Evolutionary conservation across 2,113 vertebrate genomes (phyloP).

Genomic region (Enhydra lutris): DNA sequence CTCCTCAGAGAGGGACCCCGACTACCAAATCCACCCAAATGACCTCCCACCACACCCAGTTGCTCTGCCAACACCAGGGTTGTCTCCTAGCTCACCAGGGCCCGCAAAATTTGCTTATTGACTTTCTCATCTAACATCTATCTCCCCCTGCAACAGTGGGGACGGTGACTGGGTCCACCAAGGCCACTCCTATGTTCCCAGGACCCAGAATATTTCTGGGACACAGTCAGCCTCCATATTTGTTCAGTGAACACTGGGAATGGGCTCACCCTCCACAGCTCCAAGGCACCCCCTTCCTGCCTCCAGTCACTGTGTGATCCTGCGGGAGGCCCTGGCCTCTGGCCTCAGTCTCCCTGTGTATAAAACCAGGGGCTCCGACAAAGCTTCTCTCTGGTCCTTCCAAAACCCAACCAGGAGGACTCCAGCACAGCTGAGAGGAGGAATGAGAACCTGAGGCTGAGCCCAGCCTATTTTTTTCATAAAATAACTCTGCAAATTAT

Average conservation of each 20-base stretch:
- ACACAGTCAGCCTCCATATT: background rate
- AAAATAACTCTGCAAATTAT: slow-evolving; percentile 11
- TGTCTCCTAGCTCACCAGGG: background rate
- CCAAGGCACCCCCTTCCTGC: background rate
- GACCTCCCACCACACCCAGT: background rate
- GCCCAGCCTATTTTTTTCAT: background rate
- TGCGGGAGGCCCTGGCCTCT: background rate
- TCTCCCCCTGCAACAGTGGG: background rate
- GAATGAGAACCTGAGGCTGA: background rate
- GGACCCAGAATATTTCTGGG: background rate
- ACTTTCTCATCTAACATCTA: background rate
- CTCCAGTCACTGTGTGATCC: background rate
- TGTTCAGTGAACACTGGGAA: background rate
- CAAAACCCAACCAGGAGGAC: background rate
- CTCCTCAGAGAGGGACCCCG: background rate
- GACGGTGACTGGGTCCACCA: background rate
- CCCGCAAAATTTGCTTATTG: background rate
- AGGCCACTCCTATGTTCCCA: background rate
- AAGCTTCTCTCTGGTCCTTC: background rate
- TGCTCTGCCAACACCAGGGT: background rate
- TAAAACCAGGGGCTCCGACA: background rate
- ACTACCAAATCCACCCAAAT: background rate
- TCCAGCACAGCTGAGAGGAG: background rate
- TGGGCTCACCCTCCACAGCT: background rate
- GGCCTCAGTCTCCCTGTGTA: background rate